Evolutionary conservation across 2,888 invertebrate genomes (phyloP).

Genomic region (Drosophila prolongata): DNA sequence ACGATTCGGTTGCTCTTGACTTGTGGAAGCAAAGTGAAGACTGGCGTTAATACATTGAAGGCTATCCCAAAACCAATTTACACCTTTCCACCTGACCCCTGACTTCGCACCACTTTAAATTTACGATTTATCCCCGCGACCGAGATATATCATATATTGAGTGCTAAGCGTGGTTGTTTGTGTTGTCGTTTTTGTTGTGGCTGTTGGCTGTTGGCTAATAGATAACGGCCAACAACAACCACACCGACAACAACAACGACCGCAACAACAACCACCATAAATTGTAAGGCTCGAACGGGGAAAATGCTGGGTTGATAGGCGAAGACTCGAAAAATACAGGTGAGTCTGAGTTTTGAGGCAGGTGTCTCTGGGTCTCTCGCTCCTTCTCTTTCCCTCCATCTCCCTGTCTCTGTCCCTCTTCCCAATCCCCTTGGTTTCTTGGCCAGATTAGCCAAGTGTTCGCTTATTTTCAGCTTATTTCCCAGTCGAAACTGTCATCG

Average conservation of each 20-base stretch:
- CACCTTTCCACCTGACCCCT: constrained; percentile 18
- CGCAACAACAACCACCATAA: constrained; percentile 31
- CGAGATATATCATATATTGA: constrained; percentile 35
- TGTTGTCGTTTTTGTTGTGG: neutral
- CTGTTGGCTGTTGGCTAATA: constrained; percentile 37
- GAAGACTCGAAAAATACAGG: constrained; percentile 15
- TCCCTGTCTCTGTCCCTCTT: neutral
- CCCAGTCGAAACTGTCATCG: constrained; percentile 31
- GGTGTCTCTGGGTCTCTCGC: constrained; percentile 24
- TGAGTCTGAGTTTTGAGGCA: constrained; percentile 23
- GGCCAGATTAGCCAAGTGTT: constrained; percentile 24
- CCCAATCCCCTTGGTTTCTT: neutral
- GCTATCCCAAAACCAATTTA: neutral
- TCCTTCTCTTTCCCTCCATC: neutral
- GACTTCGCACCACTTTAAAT: constrained; percentile 27
- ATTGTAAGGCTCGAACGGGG: constrained; percentile 32
- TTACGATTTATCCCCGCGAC: constrained; percentile 8
- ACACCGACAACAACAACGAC: constrained; percentile 16
- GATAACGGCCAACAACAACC: constrained; percentile 22
- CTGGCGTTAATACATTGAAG: neutral
- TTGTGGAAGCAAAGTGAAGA: neutral
- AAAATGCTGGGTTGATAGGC: constrained; percentile 27
- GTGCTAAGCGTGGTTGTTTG: constrained; percentile 27
- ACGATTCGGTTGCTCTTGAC: neutral
- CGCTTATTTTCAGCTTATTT: constrained; percentile 10